Evolutionary conservation across 2,113 vertebrate genomes (phyloP), one percentile per base, ranked within the genome.

Genomic region (Neolamprologus variostigma): DNA sequence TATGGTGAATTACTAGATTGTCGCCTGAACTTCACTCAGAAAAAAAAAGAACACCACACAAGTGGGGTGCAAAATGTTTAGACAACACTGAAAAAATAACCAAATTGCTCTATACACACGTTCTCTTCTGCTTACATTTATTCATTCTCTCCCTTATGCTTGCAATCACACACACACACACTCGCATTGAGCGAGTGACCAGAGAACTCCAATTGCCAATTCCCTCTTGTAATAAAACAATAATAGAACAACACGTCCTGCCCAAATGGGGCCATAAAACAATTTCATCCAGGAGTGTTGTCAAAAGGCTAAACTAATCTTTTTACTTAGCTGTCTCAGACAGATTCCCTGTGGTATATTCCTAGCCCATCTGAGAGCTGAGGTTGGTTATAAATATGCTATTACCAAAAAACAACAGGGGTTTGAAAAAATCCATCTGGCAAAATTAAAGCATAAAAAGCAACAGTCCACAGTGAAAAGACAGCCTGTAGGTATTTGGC

Each of bases 241-340:
- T 94, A 94, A 94, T 82, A 94, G 90, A 88, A 84, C 68, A 90
- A 89, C 91, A 90, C 80, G 55, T 86, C n/a, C 45, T 12, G 85
- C 93, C 91, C 89, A 90, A 84, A 45, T 88, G 93, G 88, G 91
- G 80, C 89, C 84, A 87, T 94, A 92, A 95, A 95, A 93, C 89
- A 89, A 93, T 93, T 94, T 94, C 71, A 91, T 92, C 91, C 88
- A 90, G 86, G 68, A 90, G 87, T 82, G 88, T 89, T 61, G 47
- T 95, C 91, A 93, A 93, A 95, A 89, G 89, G 91, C 93, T 92
- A 90, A 94, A 96, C 89, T 89, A 89, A 94, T 95, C 90, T 93
- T 89, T 90, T 91, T 86, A 93, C 90, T 94, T 91, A 92, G 89
- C 86, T 47, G 90, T 94, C 92, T 92, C 83, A 81, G 79, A 55